These are phyloP conservation scores for Cordilura impudica DNA, from an alignment of 2,888 invertebrate genomes.

Conservation along the genomic window DNA sequence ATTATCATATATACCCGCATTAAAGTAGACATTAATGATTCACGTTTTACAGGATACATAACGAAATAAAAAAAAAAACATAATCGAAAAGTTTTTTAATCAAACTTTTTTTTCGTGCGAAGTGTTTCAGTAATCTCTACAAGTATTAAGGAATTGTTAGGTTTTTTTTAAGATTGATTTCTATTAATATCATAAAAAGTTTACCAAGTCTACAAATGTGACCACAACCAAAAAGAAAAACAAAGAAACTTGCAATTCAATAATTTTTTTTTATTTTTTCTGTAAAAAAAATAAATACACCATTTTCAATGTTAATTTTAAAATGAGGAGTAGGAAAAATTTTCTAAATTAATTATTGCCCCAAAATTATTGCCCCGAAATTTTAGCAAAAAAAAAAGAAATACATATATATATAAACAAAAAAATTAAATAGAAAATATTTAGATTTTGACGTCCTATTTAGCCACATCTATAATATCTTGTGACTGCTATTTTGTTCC, in stretches of 20 bases:
- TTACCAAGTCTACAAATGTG: not conserved
- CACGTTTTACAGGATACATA: not conserved
- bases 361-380: no score
- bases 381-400: no score
- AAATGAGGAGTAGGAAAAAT: no score
- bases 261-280: not conserved
- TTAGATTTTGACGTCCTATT: no score
- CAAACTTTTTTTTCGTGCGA: conserved; percentile 6
- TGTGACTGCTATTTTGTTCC: no score
- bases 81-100: conserved; percentile 26
- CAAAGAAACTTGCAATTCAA: not conserved
- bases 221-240: not conserved
- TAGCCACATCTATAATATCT: no score
- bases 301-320: no score
- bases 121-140: not conserved
- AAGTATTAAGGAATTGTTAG: not conserved
- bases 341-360: no score
- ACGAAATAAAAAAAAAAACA: no score
- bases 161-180: not conserved
- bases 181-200: not conserved
- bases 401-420: no score
- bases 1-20: not conserved
- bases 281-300: not conserved
- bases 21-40: not conserved
- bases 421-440: no score